Conservation (phyloP, 2,888 invertebrate species). For the Dascillus cervinus region DNA sequence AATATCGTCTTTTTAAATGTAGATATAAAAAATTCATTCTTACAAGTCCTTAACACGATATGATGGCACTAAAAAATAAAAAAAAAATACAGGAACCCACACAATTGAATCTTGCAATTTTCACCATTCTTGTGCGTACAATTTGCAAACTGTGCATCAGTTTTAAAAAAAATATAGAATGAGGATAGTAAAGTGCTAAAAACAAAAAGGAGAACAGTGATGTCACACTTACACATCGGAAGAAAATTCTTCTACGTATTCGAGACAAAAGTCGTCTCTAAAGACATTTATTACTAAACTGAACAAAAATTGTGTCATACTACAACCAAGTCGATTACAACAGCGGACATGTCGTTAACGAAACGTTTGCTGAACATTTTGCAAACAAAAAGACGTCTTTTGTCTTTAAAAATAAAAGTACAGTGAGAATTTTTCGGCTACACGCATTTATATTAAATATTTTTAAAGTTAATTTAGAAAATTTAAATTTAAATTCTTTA, state of each 20-base stretch:
- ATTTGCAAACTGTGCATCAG: not conserved
- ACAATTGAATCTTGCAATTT: conserved; percentile 7
- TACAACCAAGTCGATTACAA: not conserved
- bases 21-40: not conserved
- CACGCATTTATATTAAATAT: no score
- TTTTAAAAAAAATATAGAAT: no score
- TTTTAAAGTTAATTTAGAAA: no score
- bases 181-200: no score
- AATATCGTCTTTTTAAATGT: conserved; percentile 1
- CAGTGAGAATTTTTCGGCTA: no score
- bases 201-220: not conserved
- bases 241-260: conserved; percentile 27
- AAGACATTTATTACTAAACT: not conserved
- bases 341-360: no score
- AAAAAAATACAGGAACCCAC: conserved; percentile 9
- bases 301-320: not conserved
- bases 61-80: conserved; percentile 6
- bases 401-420: no score
- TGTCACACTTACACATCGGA: conserved; percentile 11
- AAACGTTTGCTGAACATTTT: no score
- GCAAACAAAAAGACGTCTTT: no score
- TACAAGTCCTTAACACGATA: not conserved
- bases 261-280: conserved; percentile 10
- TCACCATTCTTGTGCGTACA: not conserved
- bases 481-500: no score